Evolutionary conservation across 1,140 invertebrate species (phyloP), one percentile per base, ranked within the genome.

Genomic region (Neomicropteryx cornuta): DNA sequence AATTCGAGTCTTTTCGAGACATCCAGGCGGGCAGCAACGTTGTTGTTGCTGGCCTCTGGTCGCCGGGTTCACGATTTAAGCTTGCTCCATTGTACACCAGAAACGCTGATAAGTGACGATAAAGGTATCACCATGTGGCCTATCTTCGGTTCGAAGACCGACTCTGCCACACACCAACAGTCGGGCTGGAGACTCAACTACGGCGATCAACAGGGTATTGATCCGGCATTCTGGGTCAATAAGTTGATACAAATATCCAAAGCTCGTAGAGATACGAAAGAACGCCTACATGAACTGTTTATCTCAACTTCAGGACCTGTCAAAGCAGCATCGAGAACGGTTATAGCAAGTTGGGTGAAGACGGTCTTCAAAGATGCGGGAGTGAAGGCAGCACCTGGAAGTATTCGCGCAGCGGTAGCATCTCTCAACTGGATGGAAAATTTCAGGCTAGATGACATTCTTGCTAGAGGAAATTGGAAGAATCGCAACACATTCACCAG

Each of bases 131-230:
- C 38, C 13, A 45, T 52, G 27, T 54, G 51, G 52, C 52, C 51
- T 14, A 11, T 11, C 5, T 53, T 53, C 41, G 49, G 49, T 4
- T 55, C 48, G 5, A 52, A 53, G 34, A 53, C 52, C 1, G 52
- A 53, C 36, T 30, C 10, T 4, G 20, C 21, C 6, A 36, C 28
- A 19, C 32, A 45, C 22, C 21, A 43, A 20, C 49, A 53, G 31
- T 51, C 51, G n/a, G 51, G 52, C 1, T 55, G 49, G 47, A 32
- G 38, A 18, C 18, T 55, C 3, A 24, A n/a, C 21, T 24, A 37
- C 5, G 20, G n/a, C 18, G 13, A 22, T 32, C 14, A 21, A 11
- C 23, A 27, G 17, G 17, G 17, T 21, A 27, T 37, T 18, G 13
- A 16, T 29, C 28, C 28, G 17, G 28, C 17, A 29, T 29, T 3